phyloP scores from a whole-genome alignment of 2,113 vertebrate genomes.

The Anguilla japonica region DNA sequence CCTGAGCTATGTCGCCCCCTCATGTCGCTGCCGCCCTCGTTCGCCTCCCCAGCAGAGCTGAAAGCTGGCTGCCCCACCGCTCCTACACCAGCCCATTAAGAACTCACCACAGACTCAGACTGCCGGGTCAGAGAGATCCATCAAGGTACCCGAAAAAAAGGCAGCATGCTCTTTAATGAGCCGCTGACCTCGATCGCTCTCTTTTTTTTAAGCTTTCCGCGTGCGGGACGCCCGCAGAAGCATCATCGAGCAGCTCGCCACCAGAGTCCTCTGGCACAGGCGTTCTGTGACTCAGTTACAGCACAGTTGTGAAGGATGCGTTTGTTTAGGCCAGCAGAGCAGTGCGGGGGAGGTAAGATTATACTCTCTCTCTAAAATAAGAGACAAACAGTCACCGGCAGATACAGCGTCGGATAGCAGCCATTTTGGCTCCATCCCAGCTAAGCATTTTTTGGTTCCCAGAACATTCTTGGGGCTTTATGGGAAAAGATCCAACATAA shows the following conservation, averaged over 20 bases:
- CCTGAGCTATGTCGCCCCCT: no score
- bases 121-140: neutral
- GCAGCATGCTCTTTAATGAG: neutral
- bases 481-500: no score
- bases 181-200: neutral
- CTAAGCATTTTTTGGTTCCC: no score
- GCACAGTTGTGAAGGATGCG: neutral
- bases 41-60: neutral
- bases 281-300: neutral
- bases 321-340: neutral
- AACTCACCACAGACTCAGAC: conserved; percentile 16
- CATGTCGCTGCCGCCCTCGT: neutral
- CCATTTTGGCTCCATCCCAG: no score
- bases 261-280: neutral
- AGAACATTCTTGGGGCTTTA: no score
- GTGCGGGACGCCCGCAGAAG: neutral
- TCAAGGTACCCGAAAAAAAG: neutral
- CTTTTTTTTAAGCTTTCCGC: neutral
- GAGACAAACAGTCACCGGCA: no score
- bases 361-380: neutral
- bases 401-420: no score
- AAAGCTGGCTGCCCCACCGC: conserved; percentile 9
- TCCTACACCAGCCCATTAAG: conserved; percentile 32
- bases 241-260: neutral
- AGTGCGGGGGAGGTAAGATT: neutral